Conservation (phyloP, 2,113 vertebrate genomes). For the Calypte anna region DNA sequence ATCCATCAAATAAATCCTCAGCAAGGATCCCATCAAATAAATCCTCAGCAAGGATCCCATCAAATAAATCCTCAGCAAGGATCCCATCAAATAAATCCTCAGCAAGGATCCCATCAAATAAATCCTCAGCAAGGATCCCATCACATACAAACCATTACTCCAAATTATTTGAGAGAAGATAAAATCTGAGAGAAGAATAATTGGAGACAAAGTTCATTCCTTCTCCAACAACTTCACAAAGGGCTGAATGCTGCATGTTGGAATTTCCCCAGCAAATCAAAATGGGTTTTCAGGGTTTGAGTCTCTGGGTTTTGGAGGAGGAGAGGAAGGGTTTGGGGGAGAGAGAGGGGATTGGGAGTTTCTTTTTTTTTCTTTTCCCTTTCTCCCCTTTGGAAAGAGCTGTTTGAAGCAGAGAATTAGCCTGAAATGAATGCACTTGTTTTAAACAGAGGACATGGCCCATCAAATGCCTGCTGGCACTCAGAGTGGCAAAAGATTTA, state of each 20-base stretch:
- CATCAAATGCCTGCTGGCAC: background rate
- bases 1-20: too few relatives aligned
- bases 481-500: background rate
- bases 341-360: background rate
- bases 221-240: background rate
- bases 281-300: background rate
- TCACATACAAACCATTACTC: background rate
- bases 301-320: background rate
- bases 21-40: too few relatives aligned
- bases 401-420: background rate
- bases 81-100: background rate
- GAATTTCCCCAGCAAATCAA: background rate
- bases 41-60: too few relatives aligned
- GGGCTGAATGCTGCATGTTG: rapidly evolving
- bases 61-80: background rate
- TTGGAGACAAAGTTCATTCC: background rate
- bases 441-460: background rate
- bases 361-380: background rate
- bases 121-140: background rate
- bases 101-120: background rate
- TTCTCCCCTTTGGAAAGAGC: background rate
- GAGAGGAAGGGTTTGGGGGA: background rate
- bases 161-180: background rate
- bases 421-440: background rate
- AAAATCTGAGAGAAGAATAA: background rate